Conservation (phyloP, 2,797 vertebrate species). For the Melanogrammus aeglefinus region DNA sequence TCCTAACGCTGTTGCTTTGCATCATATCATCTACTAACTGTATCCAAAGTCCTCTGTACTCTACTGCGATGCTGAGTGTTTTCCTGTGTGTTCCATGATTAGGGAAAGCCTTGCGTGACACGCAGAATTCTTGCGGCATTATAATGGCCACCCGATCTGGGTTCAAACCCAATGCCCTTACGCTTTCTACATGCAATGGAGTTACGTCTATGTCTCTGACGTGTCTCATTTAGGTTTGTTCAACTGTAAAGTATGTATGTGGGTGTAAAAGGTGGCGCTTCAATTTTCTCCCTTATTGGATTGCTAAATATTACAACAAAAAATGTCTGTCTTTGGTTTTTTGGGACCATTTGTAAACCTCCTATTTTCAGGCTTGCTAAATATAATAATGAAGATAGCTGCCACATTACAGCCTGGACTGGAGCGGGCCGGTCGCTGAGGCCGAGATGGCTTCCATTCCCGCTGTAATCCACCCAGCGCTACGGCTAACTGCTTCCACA, state of each 20-base stretch:
- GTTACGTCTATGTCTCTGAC: neutral
- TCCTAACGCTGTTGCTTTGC: neutral
- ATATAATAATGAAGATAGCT: constrained; percentile 28
- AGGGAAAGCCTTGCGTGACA: neutral
- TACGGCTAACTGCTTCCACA: constrained; percentile 60
- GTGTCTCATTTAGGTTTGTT: neutral
- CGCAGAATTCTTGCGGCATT: neutral
- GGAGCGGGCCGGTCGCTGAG: constrained; percentile 20
- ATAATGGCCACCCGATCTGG: neutral
- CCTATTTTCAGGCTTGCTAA: constrained; percentile 17
- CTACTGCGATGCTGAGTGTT: neutral
- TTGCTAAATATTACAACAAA: constrained; percentile 8
- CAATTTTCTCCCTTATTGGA: too few relatives aligned
- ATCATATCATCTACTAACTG: neutral
- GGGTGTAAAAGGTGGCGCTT: neutral
- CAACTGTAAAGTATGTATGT: too few relatives aligned
- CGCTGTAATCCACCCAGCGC: constrained; percentile 48
- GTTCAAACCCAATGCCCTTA: neutral
- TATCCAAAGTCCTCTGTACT: neutral
- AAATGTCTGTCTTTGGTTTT: constrained; percentile 13
- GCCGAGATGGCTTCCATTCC: constrained; percentile 68
- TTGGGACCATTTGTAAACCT: constrained; percentile 14
- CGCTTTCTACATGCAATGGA: neutral
- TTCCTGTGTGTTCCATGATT: neutral
- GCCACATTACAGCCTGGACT: constrained; percentile 23